phyloP scores from a whole-genome alignment of 2,888 invertebrate genomes.

The Boloria selene region DNA sequence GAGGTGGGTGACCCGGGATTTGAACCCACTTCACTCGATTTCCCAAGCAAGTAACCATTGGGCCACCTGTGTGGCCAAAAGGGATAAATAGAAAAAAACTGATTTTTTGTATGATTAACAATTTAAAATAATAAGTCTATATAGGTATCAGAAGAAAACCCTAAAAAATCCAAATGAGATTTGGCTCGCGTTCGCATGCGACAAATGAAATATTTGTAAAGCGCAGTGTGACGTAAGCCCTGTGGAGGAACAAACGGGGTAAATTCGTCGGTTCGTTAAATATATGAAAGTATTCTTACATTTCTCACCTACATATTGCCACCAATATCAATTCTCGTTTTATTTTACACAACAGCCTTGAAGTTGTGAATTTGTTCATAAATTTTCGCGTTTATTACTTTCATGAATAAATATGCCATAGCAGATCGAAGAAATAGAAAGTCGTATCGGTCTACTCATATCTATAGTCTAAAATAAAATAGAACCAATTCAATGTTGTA shows the following conservation, averaged over 20 bases:
- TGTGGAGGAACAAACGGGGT: slow-evolving; percentile 38
- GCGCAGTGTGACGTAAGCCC: slow-evolving; percentile 38
- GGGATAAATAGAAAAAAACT: no score
- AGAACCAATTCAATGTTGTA: no score
- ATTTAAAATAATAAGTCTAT: not conserved
- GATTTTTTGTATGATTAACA: no score
- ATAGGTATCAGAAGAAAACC: slow-evolving; percentile 7
- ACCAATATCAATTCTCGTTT: slow-evolving; percentile 2
- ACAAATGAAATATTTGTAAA: slow-evolving; percentile 43
- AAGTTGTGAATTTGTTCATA: not conserved
- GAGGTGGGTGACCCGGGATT: no score
- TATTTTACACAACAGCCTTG: not conserved
- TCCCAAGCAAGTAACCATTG: no score
- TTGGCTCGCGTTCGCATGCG: slow-evolving; percentile 36
- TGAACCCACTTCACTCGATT: no score
- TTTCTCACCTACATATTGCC: not conserved
- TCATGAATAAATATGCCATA: not conserved
- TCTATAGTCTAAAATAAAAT: no score
- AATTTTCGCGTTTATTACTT: no score
- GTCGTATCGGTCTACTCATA: no score
- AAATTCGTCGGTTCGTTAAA: slow-evolving; percentile 44
- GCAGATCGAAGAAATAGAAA: not conserved
- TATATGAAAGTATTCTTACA: slow-evolving; percentile 16
- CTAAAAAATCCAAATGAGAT: slow-evolving; percentile 32
- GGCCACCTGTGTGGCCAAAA: no score